These are phyloP conservation scores for Liparis tanakae DNA, from an alignment of 2,797 vertebrate genomes.

Conservation along the genomic window DNA sequence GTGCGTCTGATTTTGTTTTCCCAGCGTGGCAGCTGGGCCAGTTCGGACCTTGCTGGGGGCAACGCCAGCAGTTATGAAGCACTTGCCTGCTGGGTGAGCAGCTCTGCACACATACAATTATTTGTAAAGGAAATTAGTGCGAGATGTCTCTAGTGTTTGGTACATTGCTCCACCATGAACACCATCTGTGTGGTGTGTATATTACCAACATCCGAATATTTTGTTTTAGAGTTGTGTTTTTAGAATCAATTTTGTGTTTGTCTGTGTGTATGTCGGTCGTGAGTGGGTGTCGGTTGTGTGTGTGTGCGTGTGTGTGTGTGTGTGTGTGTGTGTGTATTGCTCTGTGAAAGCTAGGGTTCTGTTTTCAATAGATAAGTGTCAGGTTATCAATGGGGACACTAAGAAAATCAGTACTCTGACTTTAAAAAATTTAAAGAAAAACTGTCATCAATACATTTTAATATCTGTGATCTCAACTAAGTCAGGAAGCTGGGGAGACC, in stretches of 20 bases:
- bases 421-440: slow-evolving; percentile 17
- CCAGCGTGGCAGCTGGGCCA: slow-evolving; percentile 65
- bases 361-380: not conserved
- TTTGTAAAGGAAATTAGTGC: slow-evolving; percentile 54
- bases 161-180: slow-evolving; percentile 26
- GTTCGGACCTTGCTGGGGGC: slow-evolving; percentile 65
- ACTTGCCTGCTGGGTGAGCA: slow-evolving; percentile 53
- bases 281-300: not conserved
- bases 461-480: slow-evolving; percentile 20
- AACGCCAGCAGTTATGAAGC: slow-evolving; percentile 60
- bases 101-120: slow-evolving; percentile 52
- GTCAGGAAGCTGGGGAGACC: not conserved
- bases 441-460: slow-evolving; percentile 18
- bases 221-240: slow-evolving; percentile 24
- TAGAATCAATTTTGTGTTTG: slow-evolving; percentile 6
- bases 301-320: not conserved
- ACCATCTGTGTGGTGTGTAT: slow-evolving; percentile 42
- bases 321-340: not conserved
- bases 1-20: slow-evolving; percentile 64
- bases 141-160: slow-evolving; percentile 42
- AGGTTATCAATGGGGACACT: slow-evolving; percentile 4
- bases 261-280: not conserved
- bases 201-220: slow-evolving; percentile 34
- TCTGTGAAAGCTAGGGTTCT: not conserved
- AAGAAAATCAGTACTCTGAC: slow-evolving; percentile 23